Evolutionary conservation across 2,113 vertebrate genomes (phyloP).

Genomic region (Mastomys natalensis): DNA sequence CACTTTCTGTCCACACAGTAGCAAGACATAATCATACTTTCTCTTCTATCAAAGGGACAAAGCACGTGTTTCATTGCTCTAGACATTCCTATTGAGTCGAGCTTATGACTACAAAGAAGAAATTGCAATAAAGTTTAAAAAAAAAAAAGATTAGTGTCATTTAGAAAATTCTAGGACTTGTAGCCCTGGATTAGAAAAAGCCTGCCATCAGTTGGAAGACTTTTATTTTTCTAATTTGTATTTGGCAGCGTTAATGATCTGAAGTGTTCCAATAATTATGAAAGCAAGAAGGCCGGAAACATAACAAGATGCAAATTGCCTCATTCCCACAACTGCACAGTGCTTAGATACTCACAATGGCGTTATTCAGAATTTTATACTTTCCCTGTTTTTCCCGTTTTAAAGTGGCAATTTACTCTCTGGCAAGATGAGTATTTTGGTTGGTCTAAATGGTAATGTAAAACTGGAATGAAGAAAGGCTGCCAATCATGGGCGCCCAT

Average conservation of each 20-base stretch:
- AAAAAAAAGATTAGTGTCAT: neutral
- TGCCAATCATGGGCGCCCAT: neutral
- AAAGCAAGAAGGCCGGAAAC: conserved; percentile 5
- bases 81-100: neutral
- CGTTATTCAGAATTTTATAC: conserved; percentile 44
- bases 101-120: neutral
- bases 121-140: conserved; percentile 30
- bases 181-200: neutral
- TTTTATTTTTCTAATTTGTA: conserved; percentile 53
- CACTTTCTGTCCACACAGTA: neutral
- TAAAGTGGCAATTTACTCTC: conserved; percentile 63
- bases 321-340: neutral
- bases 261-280: conserved; percentile 32
- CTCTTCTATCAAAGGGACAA: neutral
- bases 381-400: conserved; percentile 52
- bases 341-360: neutral
- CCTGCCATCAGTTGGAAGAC: neutral
- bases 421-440: conserved; percentile 59
- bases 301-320: neutral
- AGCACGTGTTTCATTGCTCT: neutral
- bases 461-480: neutral
- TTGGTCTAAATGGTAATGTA: conserved; percentile 1
- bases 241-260: conserved; percentile 53
- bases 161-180: conserved; percentile 14
- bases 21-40: neutral